Conservation (phyloP, 2,888 invertebrate genomes). For the Aproaerema taeniolella region DNA sequence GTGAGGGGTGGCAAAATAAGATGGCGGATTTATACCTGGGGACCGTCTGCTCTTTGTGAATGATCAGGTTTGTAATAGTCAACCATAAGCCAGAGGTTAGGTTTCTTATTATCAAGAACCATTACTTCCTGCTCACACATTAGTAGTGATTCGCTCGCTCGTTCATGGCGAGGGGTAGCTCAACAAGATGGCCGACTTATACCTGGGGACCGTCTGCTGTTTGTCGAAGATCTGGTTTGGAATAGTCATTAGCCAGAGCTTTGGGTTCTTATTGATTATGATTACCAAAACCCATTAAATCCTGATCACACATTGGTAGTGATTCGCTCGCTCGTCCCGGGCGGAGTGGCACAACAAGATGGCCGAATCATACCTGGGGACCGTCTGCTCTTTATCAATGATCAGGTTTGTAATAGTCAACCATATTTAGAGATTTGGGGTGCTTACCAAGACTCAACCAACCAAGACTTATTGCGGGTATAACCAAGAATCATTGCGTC, state of each 20-base stretch:
- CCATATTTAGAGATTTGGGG: no score
- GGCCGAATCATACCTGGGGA: slow-evolving; percentile 99
- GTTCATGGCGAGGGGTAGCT: slow-evolving; percentile 40
- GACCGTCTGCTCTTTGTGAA: slow-evolving; percentile 97
- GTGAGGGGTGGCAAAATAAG: slow-evolving; percentile 98
- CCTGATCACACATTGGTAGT: slow-evolving; percentile 98
- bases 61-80: slow-evolving; percentile 87
- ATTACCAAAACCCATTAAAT: slow-evolving; percentile 95
- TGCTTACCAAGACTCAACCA: no score
- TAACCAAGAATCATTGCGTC: no score
- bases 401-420: no score
- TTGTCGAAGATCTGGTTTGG: slow-evolving; percentile 91
- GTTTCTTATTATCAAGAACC: no score
- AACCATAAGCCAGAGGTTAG: no score
- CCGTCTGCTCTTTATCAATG: slow-evolving; percentile 95
- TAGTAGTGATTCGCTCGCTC: neutral
- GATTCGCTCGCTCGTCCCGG: slow-evolving; percentile 97
- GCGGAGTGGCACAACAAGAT: slow-evolving; percentile 97
- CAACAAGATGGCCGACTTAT: neutral
- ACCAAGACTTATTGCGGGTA: no score
- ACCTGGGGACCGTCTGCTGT: slow-evolving; percentile 72
- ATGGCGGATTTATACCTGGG: slow-evolving; percentile 98
- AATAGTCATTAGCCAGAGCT: no score
- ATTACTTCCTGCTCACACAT: neutral
- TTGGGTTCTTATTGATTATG: slow-evolving; percentile 99